Percentiles rank a stretch among this genome's conserved stretches.
These are phyloP conservation scores for Archilochus colubris DNA, from an alignment of 2,113 vertebrate genomes.

Conservation along the genomic window DNA sequence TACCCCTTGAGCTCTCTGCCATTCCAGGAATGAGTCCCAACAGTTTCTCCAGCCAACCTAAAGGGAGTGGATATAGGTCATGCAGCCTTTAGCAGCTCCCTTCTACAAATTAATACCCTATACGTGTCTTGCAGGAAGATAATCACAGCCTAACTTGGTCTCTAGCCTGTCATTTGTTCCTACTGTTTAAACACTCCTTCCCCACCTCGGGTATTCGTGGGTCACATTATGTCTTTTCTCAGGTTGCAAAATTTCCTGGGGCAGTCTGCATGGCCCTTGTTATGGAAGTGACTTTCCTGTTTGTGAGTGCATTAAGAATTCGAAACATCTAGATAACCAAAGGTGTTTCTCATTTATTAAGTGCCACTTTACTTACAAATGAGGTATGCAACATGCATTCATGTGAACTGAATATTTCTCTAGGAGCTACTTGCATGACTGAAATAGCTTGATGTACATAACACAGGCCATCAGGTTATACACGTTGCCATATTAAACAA, in stretches of 20 bases:
- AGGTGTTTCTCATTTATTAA: conserved; percentile 42
- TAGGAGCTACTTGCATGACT: not conserved
- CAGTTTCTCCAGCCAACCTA: not conserved
- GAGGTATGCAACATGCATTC: not conserved
- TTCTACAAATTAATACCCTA: conserved; percentile 21
- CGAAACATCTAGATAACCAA: conserved; percentile 17
- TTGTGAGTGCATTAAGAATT: conserved; percentile 27
- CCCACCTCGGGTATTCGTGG: not conserved
- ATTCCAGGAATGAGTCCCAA: not conserved
- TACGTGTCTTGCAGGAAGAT: not conserved
- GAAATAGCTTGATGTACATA: not conserved
- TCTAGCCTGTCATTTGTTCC: conserved; percentile 22
- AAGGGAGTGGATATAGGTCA: not conserved
- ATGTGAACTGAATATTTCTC: not conserved
- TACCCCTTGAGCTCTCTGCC: not conserved
- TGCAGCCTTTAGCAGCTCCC: not conserved
- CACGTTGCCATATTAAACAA: not conserved
- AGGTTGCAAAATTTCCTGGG: not conserved
- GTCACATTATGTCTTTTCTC: not conserved
- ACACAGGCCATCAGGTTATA: not conserved
- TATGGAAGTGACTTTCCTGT: conserved; percentile 23
- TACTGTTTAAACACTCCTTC: conserved; percentile 18
- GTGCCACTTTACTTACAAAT: not conserved
- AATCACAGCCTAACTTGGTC: not conserved
- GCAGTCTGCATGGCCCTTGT: not conserved